These are phyloP conservation scores for Conchocele bisecta DNA, from an alignment of 2,888 invertebrate species.

Conservation along the genomic window DNA sequence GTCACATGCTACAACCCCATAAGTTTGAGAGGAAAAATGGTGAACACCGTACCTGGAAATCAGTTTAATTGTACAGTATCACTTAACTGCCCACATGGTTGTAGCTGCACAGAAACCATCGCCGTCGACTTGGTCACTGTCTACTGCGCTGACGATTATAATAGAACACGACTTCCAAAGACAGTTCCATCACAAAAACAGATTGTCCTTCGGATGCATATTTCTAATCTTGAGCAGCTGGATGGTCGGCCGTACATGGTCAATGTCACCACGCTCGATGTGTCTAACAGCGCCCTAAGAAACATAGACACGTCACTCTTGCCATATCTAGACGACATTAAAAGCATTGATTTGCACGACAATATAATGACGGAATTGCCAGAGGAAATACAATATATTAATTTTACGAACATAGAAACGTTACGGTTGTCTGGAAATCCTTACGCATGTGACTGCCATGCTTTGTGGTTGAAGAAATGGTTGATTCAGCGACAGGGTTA, in stretches of 20 bases:
- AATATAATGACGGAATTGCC: constrained; percentile 52
- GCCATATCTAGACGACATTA: constrained; percentile 8
- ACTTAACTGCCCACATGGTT: constrained; percentile 23
- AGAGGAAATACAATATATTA: constrained; percentile 25
- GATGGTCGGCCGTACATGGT: constrained; percentile 29
- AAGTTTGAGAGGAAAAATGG: constrained; percentile 12
- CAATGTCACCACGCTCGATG: constrained; percentile 35
- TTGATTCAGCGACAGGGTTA: constrained; percentile 17
- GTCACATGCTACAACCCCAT: constrained; percentile 26
- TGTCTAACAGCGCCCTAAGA: constrained; percentile 41
- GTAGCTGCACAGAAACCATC: constrained; percentile 28
- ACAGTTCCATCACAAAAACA: neutral
- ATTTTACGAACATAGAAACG: constrained; percentile 11
- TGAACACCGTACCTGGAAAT: constrained; percentile 1
- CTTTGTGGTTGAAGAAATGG: constrained; percentile 66
- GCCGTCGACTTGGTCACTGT: constrained; percentile 16
- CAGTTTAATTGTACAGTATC: constrained; percentile 42
- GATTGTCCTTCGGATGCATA: constrained; percentile 13
- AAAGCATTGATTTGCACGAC: constrained; percentile 37
- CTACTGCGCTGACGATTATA: constrained; percentile 3
- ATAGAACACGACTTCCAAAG: neutral
- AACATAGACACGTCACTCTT: constrained; percentile 29
- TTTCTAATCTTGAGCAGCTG: constrained; percentile 41
- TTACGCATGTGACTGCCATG: constrained; percentile 62
- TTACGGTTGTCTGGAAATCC: constrained; percentile 51